Conservation (phyloP, 2,888 invertebrate species). For the Drosophila dives region DNA sequence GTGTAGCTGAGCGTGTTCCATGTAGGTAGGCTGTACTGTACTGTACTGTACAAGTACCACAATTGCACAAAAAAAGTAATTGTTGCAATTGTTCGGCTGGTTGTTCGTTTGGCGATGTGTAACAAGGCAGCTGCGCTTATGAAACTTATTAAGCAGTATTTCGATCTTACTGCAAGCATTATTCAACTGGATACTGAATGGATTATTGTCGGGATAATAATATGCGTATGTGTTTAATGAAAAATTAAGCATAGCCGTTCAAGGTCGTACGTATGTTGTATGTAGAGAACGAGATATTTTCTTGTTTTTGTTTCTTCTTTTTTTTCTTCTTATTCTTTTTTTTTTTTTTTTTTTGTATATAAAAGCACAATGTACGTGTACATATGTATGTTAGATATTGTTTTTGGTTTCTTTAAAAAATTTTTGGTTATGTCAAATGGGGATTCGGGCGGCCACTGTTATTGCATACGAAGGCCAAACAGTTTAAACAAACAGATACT, state of each 20-base stretch:
- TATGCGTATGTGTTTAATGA: slow-evolving; percentile 3
- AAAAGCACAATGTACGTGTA: slow-evolving; percentile 48
- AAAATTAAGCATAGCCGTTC: slow-evolving; percentile 17
- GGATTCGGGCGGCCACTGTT: slow-evolving; percentile 31
- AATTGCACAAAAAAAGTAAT: not conserved
- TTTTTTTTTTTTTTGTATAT: slow-evolving; percentile 7
- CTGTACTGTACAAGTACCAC: not conserved
- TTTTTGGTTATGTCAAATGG: slow-evolving; percentile 27
- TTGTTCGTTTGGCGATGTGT: slow-evolving; percentile 74
- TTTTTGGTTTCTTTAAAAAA: slow-evolving; percentile 1
- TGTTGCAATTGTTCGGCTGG: slow-evolving; percentile 34
- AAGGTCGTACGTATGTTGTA: slow-evolving; percentile 17
- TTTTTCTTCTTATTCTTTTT: not conserved
- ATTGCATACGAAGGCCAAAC: slow-evolving; percentile 67
- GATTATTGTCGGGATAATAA: slow-evolving; percentile 4
- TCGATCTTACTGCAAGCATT: slow-evolving; percentile 8
- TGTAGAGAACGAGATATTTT: slow-evolving; percentile 9
- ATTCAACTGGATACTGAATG: slow-evolving; percentile 6
- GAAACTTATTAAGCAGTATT: slow-evolving; percentile 4
- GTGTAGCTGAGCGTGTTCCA: slow-evolving; percentile 9
- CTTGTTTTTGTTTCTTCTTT: not conserved
- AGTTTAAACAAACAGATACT: slow-evolving; percentile 55
- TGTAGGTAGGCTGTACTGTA: not conserved
- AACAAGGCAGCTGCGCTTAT: slow-evolving; percentile 72
- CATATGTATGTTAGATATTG: slow-evolving; percentile 16